These are phyloP conservation scores for Tachysurus fulvidraco DNA, from an alignment of 2,113 vertebrate genomes.

Conservation along the genomic window DNA sequence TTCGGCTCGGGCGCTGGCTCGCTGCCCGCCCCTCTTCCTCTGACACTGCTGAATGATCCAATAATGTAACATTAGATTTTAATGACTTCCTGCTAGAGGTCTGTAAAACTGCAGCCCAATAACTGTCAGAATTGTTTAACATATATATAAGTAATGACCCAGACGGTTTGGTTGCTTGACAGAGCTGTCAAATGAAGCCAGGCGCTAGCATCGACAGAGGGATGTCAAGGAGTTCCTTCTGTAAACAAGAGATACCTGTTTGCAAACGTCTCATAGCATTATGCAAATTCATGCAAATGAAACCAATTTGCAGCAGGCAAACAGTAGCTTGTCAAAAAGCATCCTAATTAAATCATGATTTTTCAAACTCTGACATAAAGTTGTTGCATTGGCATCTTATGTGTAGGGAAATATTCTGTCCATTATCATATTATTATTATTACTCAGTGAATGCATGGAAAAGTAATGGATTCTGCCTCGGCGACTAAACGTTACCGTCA, in stretches of 20 bases:
- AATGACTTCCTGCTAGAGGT: constrained; percentile 50
- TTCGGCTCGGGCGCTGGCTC: background rate
- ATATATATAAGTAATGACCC: constrained; percentile 35
- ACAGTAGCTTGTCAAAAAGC: constrained; percentile 46
- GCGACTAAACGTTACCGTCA: background rate
- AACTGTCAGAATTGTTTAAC: constrained; percentile 38
- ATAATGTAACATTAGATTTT: constrained; percentile 54
- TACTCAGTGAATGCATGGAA: background rate
- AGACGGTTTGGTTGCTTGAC: constrained; percentile 19
- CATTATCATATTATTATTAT: constrained; percentile 7
- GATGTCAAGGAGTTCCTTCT: constrained; percentile 22
- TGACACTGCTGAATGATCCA: constrained; percentile 43
- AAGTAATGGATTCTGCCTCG: constrained; percentile 2
- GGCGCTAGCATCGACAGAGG: background rate
- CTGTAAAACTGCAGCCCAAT: constrained; percentile 39
- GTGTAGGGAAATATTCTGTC: background rate
- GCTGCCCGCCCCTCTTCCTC: background rate
- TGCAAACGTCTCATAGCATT: constrained; percentile 51
- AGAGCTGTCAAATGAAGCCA: constrained; percentile 13
- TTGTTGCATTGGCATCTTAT: background rate
- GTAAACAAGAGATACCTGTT: constrained; percentile 58
- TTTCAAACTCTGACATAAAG: constrained; percentile 9
- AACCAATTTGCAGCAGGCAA: constrained; percentile 45
- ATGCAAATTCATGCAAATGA: constrained; percentile 58
- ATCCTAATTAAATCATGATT: constrained; percentile 51